Evolutionary conservation across 2,113 vertebrate genomes (phyloP), one percentile per base, ranked within the genome.

Genomic region (Marmota flaviventris): DNA sequence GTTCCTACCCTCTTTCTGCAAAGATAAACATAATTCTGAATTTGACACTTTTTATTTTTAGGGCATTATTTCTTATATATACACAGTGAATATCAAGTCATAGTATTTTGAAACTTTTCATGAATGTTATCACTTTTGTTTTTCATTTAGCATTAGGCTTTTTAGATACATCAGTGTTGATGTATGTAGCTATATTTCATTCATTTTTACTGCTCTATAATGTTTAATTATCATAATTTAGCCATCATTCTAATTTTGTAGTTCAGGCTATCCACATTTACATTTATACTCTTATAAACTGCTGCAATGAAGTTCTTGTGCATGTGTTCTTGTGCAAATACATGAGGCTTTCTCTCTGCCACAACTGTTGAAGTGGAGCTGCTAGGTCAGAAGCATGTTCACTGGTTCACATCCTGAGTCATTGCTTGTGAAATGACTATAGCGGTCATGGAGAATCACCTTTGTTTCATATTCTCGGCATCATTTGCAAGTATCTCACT

Each of bases 381-480:
- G 29, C 63, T 65, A 67, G 37, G 39, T 42, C 22, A 56, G 27
- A 17, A 9, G 48, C 9, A 1, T 0, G 37, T 27, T 58, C 13
- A 4, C 17, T 24, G 17, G 16, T 1, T 65, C 12, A 51, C 4
- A 0, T 29, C 29, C 42, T 5, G 25, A 48, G 20, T 3, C 20
- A 16, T 14, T 56, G 75, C 51, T 63, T 14, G 51, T 76, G 24
- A 69, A 78, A 20, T 69, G 32, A 10, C 16, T 58, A 20, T 4
- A 34, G 56, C 51, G 6, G 37, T n/a, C 51, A 29, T 45, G 81
- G 20, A 27, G 37, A 58, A 29, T 48, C 13, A 9, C 29, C 37
- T 75, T 16, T 27, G 12, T 53, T 58, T 32, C 34, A 73, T 24
- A 22, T 75, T 91, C 90, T 93, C 16, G 9, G 13, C n/a, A 14